Evolutionary conservation across 2,888 invertebrate species (phyloP), one percentile per base, ranked within the genome.

Genomic region (Seira ritae): DNA sequence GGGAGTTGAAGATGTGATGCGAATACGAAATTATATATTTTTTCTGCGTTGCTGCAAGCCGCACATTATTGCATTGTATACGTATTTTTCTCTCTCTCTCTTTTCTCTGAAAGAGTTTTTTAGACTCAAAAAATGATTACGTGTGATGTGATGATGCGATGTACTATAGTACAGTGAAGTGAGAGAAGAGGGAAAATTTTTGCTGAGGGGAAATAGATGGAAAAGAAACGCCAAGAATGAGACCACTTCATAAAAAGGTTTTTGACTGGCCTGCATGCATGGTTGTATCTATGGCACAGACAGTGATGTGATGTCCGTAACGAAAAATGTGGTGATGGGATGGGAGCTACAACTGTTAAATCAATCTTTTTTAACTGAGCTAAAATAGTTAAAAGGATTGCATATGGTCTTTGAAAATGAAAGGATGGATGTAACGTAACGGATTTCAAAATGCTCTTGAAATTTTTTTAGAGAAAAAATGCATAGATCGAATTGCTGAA

Each of bases 141-240:
- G 37, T 73, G 42, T 23, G 60, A 50, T 62, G 31, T 31, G 15
- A 60, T 31, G 19, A n/a, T 8, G 19, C 15, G 1, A 67, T 67
- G 67, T 67, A 24, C 15, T n/a, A 67, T 8, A n/a, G n/a, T 46
- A 19, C 1, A 50, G 1, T 17, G n/a, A 67, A 24, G 31, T 6
- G 22, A 24, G 8, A 22, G 68, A 15, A 31, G 73, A 20, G 62
- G 22, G 62, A 62, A 20, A 62, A 15, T 60, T 62, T 50, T 62
- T 20, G 62, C 66, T 74, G 24, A 31, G 22, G 46, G 62, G 73
- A 23, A 72, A 17, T 65, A 71, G 65, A 65, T 66, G 71, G 70
- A 70, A 65, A 50, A 42, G 66, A 80, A 74, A 50, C 50, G 74
- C 80, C 68, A 80, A 80, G 65, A 75, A 75, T 74, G 80, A 75